Evolutionary conservation across 1,140 invertebrate species (phyloP).

Genomic region (Drosophila pandora): DNA sequence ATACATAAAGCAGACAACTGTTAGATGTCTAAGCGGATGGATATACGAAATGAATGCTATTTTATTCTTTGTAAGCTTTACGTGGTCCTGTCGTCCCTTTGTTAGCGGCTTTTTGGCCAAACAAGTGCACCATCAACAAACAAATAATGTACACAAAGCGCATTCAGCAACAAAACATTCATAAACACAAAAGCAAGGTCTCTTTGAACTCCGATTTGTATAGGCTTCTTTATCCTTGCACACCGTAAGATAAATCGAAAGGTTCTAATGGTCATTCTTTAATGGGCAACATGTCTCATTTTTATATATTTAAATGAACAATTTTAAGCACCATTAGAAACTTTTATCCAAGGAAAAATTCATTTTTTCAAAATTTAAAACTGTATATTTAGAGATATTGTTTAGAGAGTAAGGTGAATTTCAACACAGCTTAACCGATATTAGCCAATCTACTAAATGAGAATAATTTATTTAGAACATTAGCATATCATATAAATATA

Average conservation of each 20-base stretch:
- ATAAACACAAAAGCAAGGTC: constrained; percentile 55
- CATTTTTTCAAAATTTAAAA: too few species aligned
- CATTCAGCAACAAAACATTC: constrained; percentile 52
- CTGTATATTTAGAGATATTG: too few species aligned
- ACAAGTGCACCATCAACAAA: constrained; percentile 69
- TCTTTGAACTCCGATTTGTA: constrained; percentile 68
- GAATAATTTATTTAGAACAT: too few species aligned
- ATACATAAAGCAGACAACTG: constrained; percentile 36
- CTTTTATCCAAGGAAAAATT: too few species aligned
- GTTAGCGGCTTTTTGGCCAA: constrained; percentile 74
- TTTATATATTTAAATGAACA: too few species aligned
- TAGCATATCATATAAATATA: too few species aligned
- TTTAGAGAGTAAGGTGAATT: too few species aligned
- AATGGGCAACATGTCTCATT: too few species aligned
- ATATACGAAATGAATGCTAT: constrained; percentile 23
- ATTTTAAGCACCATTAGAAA: too few species aligned
- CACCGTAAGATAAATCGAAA: constrained; percentile 2
- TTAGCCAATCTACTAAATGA: too few species aligned
- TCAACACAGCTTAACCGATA: too few species aligned
- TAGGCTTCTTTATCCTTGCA: constrained; percentile 34
- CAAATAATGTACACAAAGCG: constrained; percentile 57
- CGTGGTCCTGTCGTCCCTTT: constrained; percentile 57
- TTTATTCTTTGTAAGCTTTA: constrained; percentile 30
- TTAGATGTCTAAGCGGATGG: constrained; percentile 14
- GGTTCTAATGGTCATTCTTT: background rate